phyloP scores from a whole-genome alignment of 1,140 invertebrate species.

The Apocrypta bakeri region DNA sequence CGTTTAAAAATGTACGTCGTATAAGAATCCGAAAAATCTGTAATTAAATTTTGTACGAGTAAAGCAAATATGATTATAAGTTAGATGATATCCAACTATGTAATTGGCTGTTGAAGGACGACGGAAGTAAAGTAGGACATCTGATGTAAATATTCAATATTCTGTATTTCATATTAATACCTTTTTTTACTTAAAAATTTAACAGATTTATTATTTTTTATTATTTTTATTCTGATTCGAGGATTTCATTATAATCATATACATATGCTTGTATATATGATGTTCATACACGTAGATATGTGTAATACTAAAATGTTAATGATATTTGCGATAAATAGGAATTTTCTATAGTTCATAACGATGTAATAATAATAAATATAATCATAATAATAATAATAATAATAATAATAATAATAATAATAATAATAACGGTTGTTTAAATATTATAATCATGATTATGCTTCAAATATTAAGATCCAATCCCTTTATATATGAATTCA shows the following conservation, averaged over 20 bases:
- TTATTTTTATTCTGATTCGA: neutral
- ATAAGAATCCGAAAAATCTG: no score
- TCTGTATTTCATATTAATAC: neutral
- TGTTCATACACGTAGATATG: no score
- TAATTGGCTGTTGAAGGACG: no score
- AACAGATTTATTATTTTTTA: neutral
- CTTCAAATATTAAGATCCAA: neutral
- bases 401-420: neutral
- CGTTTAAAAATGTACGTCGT: no score
- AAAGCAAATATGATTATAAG: no score
- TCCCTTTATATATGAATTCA: neutral
- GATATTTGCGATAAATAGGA: no score
- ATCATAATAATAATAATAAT: no score
- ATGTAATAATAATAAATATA: no score
- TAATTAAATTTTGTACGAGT: no score
- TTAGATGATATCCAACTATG: no score
- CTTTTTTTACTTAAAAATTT: neutral
- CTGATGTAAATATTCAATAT: neutral
- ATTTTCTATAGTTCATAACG: no score
- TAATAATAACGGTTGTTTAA: neutral
- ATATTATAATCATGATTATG: neutral
- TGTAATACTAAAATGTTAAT: no score
- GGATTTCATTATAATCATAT: neutral
- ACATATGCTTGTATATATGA: neutral
- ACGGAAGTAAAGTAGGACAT: neutral